phyloP scores from a whole-genome alignment of 92 coral and sea anemone species.

The Montipora capitata region DNA sequence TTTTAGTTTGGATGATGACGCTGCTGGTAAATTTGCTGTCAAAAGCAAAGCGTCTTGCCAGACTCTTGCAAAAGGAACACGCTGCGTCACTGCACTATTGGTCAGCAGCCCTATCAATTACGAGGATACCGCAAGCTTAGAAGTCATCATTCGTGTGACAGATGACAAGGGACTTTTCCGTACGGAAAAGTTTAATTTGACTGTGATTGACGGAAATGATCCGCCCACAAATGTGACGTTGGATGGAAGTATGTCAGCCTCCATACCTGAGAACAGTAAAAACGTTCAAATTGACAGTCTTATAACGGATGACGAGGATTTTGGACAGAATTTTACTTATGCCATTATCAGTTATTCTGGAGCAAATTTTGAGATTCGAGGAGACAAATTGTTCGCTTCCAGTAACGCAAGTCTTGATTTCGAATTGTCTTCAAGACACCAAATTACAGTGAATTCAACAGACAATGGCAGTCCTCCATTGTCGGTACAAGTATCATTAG shows the following conservation, averaged over 20 bases:
- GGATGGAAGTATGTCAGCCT: conserved; percentile 82
- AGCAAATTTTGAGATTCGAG: conserved; percentile 84
- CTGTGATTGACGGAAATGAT: conserved; percentile 85
- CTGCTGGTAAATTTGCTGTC: conserved; percentile 88
- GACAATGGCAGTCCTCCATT: conserved; percentile 88
- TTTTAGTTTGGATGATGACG: conserved; percentile 86
- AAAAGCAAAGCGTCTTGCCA: conserved; percentile 57
- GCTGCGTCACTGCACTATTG: conserved; percentile 58
- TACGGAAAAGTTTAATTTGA: conserved; percentile 73
- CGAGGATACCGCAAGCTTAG: conserved; percentile 80
- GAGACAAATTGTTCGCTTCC: conserved; percentile 83
- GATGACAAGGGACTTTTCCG: conserved; percentile 88
- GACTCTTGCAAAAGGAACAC: conserved; percentile 39
- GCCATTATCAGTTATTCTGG: conserved; percentile 67
- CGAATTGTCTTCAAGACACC: conserved; percentile 70
- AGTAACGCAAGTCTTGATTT: conserved; percentile 80
- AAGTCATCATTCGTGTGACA: conserved; percentile 82
- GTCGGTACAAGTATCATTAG: conserved; percentile 67
- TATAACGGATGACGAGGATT: conserved; percentile 89
- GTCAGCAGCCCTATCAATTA: conserved; percentile 86
- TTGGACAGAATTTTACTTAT: conserved; percentile 82
- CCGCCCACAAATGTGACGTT: conserved; percentile 87
- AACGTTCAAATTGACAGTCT: conserved; percentile 82
- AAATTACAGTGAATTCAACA: conserved; percentile 76
- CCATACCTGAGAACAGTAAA: conserved; percentile 87